Conservation (phyloP, 2,113 vertebrate genomes). For the Telmatochromis brichardi region DNA sequence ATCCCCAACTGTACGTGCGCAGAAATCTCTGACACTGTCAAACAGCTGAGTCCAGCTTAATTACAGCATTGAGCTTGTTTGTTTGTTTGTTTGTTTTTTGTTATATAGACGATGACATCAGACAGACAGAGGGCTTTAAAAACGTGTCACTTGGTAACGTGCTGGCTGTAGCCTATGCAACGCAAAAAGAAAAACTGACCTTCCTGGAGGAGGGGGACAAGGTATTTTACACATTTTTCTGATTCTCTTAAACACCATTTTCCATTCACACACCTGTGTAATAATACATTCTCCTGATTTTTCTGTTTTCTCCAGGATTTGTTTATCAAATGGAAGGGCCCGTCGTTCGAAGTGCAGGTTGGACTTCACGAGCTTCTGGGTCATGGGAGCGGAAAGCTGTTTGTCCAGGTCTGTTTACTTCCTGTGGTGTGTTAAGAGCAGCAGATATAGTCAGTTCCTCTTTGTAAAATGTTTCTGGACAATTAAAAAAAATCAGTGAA, state of each 20-base stretch:
- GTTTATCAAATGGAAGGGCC: constrained; percentile 83
- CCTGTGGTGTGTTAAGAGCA: neutral
- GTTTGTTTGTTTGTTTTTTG: neutral
- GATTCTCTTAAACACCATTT: neutral
- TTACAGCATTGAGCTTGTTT: neutral
- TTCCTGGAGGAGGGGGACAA: constrained; percentile 84
- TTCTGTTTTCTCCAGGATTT: constrained; percentile 69
- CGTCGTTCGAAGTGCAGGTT: constrained; percentile 89
- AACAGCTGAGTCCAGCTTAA: neutral
- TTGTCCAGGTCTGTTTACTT: constrained; percentile 76
- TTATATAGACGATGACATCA: constrained; percentile 81
- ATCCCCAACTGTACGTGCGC: constrained; percentile 82
- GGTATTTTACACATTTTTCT: constrained; percentile 44
- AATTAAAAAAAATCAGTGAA: neutral
- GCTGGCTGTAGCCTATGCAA: constrained; percentile 80
- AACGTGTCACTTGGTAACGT: constrained; percentile 88
- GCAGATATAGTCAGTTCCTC: neutral
- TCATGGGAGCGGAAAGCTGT: constrained; percentile 88
- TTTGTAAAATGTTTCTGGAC: neutral
- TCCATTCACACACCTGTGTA: neutral
- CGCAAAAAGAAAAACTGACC: constrained; percentile 82
- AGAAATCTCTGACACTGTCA: neutral
- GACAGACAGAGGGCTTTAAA: constrained; percentile 88
- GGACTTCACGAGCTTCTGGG: constrained; percentile 87
- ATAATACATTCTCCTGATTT: neutral